A percentile compares a stretch with the other conserved stretches of the same genome.
These are phyloP conservation scores for Crotalus tigris DNA, from an alignment of 2,113 vertebrate genomes.

Conservation along the genomic window DNA sequence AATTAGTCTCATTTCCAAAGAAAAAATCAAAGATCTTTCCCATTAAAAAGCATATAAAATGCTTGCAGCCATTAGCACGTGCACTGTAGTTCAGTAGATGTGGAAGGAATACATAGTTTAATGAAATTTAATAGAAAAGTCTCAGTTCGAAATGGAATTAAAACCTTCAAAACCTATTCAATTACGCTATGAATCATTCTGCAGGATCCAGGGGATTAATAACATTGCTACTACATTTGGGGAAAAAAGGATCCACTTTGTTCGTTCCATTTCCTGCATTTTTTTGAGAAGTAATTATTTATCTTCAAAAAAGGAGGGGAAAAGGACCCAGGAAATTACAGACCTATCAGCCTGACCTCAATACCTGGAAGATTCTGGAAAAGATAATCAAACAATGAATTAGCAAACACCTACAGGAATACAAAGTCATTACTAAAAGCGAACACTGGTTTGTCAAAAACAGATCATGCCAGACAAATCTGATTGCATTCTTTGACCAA, in stretches of 20 bases:
- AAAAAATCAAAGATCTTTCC: not conserved
- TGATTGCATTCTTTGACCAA: too few species aligned
- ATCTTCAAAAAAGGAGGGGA: not conserved
- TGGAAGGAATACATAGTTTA: not conserved
- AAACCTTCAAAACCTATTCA: not conserved
- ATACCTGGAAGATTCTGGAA: too few species aligned
- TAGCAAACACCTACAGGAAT: fast-evolving
- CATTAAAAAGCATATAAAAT: not conserved
- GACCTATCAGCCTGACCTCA: too few species aligned
- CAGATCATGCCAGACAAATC: too few species aligned
- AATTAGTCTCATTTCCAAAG: not conserved
- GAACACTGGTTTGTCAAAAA: too few species aligned
- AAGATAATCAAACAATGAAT: too few species aligned
- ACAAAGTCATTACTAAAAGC: too few species aligned
- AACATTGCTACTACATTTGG: not conserved
- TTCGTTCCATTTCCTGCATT: not conserved
- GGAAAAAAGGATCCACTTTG: not conserved
- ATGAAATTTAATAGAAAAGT: not conserved
- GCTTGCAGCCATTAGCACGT: not conserved
- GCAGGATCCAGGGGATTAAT: not conserved
- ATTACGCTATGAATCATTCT: not conserved
- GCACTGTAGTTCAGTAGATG: not conserved
- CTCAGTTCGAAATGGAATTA: not conserved
- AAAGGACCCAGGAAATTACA: too few species aligned
- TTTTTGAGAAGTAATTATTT: not conserved